Conservation (phyloP, 2,797 vertebrate species). For the Mallotus villosus region DNA sequence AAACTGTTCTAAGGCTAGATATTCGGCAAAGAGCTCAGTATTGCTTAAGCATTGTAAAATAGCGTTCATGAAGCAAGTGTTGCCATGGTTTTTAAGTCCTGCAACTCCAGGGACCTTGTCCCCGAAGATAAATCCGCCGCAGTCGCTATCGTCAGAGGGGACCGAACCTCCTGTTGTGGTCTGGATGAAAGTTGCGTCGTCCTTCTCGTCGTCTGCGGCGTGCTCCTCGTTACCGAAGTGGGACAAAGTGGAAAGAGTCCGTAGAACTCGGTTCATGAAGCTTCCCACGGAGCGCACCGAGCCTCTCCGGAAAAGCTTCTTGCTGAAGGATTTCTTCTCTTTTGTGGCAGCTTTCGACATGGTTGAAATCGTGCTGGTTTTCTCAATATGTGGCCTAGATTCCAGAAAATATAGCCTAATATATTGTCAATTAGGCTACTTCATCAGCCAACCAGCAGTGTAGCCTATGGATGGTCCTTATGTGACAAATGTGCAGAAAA, state of each 20-base stretch:
- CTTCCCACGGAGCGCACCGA: slow-evolving; percentile 88
- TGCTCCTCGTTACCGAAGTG: slow-evolving; percentile 85
- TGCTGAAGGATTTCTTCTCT: slow-evolving; percentile 94
- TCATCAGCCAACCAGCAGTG: background rate
- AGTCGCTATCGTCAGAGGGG: slow-evolving; percentile 77
- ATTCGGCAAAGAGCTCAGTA: slow-evolving; percentile 97
- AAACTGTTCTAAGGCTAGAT: slow-evolving; percentile 93
- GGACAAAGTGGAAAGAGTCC: slow-evolving; percentile 91
- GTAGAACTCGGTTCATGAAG: slow-evolving; percentile 91
- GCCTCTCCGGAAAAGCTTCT: slow-evolving; percentile 85
- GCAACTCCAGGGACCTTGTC: slow-evolving; percentile 87
- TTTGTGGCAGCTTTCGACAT: slow-evolving; percentile 77
- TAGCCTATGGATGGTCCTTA: too few species aligned
- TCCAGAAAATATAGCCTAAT: slow-evolving; percentile 16
- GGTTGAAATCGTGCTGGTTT: slow-evolving; percentile 24
- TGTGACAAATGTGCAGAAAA: too few species aligned
- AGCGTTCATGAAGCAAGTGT: slow-evolving; percentile 99
- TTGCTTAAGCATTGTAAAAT: slow-evolving; percentile 98
- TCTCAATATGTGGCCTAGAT: background rate
- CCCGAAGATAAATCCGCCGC: slow-evolving; percentile 75
- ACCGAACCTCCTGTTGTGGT: slow-evolving; percentile 72
- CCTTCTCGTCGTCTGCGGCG: slow-evolving; percentile 67
- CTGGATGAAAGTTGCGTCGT: slow-evolving; percentile 66
- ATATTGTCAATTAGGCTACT: background rate
- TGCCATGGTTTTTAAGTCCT: slow-evolving; percentile 96